Evolutionary conservation across 2,797 vertebrate genomes (phyloP), one percentile per base, ranked within the genome.

Genomic region (Ptychadena robeensis): DNA sequence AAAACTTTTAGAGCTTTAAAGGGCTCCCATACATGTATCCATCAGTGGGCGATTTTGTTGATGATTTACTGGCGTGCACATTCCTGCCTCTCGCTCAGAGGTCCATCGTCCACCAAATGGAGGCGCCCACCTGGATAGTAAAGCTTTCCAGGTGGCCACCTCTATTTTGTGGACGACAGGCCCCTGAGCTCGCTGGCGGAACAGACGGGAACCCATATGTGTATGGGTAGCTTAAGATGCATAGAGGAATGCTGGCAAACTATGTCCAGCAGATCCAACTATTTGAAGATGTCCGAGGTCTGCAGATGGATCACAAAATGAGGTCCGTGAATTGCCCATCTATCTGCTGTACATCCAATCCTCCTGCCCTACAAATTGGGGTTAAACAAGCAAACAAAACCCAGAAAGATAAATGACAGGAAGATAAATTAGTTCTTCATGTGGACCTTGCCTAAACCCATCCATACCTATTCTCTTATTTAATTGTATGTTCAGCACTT

Each of bases 341-440:
- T 38, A 68, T 67, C 48, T 27, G 30, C 32, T 78, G 35, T 25
- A 68, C 66, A 34, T 53, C 11, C 40, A 27, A 67, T 57, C 2
- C 40, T 28, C 25, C 75, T 64, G 73, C 61, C 65, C 32, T 31
- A 30, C 22, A 70, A 63, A 82, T 65, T 63, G 15, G 57, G 65
- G 28, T 64, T 77, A 65, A 69, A 67, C 32, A 59, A 70, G 65
- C 32, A 82, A 4, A n/a, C n/a, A 22, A 44, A 28, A 65, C 57
- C 1, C 30, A 40, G 57, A 37, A 34, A 27, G 11, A 27, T 48
- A 57, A 14, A 37, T 61, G 67, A 66, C 30, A 73, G 22, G 70
- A 73, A 65, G 69, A 64, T 32, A 72, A 81, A 65, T 73, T 3
- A 10, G 18, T 27, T 71, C 31, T 72, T 40, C 18, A 9, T 35